These are phyloP conservation scores for Petrolisthes manimaculis DNA, from an alignment of 2,888 invertebrate genomes.

Conservation along the genomic window DNA sequence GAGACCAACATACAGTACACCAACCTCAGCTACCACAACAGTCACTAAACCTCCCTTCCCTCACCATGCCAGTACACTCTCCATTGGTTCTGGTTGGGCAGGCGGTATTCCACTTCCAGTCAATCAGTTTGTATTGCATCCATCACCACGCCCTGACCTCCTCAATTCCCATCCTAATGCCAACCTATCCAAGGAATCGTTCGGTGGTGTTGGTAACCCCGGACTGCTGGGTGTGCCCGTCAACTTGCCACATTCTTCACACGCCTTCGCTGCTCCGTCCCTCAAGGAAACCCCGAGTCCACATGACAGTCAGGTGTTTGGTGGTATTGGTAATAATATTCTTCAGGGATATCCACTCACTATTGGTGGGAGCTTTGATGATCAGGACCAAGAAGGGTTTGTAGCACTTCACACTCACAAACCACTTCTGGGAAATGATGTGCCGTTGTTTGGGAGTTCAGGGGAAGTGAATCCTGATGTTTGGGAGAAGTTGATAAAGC, in stretches of 20 bases:
- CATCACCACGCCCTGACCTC: too few relatives aligned
- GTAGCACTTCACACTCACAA: constrained; percentile 17
- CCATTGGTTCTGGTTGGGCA: too few relatives aligned
- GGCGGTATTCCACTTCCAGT: too few relatives aligned
- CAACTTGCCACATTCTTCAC: constrained; percentile 10
- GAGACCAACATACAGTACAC: too few relatives aligned
- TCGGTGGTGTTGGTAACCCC: constrained; percentile 36
- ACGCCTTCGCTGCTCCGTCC: constrained; percentile 11
- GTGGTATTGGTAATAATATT: constrained; percentile 25
- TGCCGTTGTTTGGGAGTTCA: neutral
- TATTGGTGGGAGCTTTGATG: constrained; percentile 15
- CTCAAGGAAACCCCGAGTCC: neutral
- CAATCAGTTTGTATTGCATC: too few relatives aligned
- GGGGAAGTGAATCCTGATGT: neutral
- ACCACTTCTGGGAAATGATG: neutral
- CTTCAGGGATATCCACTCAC: constrained; percentile 11
- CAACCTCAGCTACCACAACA: too few relatives aligned
- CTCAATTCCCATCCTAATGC: neutral
- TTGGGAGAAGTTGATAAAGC: constrained; percentile 11
- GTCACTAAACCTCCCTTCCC: too few relatives aligned
- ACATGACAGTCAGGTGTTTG: neutral
- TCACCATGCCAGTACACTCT: too few relatives aligned
- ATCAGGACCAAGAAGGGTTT: neutral
- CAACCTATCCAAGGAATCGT: neutral
- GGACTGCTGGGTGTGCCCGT: constrained; percentile 23